Evolutionary conservation across 2,113 vertebrate species (phyloP).

Genomic region (Ramphastos sulfuratus): DNA sequence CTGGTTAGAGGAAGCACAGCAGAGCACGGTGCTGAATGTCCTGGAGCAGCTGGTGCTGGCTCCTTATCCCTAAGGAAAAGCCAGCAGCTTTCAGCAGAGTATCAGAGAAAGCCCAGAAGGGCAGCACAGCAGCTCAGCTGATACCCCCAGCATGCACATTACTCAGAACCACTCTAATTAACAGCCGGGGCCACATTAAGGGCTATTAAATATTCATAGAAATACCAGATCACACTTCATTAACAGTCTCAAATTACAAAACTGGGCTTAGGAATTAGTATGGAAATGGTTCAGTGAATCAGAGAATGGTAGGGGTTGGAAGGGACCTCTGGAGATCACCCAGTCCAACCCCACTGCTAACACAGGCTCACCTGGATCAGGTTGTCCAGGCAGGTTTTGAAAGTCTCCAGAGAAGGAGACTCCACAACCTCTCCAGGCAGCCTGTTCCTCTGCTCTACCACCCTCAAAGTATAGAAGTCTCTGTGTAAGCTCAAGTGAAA

Average conservation of each 20-base stretch:
- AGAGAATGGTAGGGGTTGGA: too few relatives aligned
- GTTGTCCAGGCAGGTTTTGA: too few relatives aligned
- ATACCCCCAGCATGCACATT: neutral
- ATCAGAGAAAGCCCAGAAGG: neutral
- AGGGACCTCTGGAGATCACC: too few relatives aligned
- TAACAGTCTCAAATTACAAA: neutral
- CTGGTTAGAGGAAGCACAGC: neutral
- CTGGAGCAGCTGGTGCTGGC: neutral
- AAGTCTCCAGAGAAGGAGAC: too few relatives aligned
- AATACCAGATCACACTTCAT: neutral
- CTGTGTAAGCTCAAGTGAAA: too few relatives aligned
- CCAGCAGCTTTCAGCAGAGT: neutral
- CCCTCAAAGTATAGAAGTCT: too few relatives aligned
- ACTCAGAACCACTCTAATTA: neutral
- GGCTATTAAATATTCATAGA: neutral
- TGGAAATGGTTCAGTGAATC: neutral
- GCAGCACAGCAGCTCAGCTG: too few relatives aligned
- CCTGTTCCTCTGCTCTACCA: too few relatives aligned
- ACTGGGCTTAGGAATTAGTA: neutral
- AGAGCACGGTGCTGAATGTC: fast-evolving
- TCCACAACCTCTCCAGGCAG: too few relatives aligned
- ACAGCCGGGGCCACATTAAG: neutral
- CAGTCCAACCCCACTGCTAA: too few relatives aligned
- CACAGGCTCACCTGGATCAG: too few relatives aligned
- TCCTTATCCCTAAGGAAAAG: neutral